phyloP scores from a whole-genome alignment of 2,797 vertebrate genomes.

The Petrocephalus sullivani region DNA sequence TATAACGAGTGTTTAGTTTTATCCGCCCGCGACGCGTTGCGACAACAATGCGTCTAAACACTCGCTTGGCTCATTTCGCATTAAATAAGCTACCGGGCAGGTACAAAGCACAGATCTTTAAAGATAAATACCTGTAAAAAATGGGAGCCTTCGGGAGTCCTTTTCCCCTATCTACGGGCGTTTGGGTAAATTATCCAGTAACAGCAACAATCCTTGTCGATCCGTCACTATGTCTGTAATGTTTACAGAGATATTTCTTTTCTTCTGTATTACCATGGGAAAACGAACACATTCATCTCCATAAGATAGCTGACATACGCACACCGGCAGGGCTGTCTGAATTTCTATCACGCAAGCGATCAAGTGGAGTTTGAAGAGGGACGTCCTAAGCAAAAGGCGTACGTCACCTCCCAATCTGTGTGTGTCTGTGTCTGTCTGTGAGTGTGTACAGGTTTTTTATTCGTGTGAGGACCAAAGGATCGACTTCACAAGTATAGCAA shows the following conservation, averaged over 20 bases:
- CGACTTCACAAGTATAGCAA: no score
- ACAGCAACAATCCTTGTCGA: neutral
- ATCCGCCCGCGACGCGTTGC: neutral
- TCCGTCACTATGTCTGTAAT: neutral
- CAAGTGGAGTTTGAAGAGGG: neutral
- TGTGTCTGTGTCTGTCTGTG: neutral
- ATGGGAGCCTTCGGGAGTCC: neutral
- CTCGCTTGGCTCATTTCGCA: neutral
- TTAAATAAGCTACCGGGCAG: neutral
- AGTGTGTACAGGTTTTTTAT: neutral
- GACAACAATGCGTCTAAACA: neutral
- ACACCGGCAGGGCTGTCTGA: neutral
- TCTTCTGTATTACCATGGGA: conserved; percentile 8
- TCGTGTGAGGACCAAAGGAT: no score
- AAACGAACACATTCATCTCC: neutral
- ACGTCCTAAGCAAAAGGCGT: neutral
- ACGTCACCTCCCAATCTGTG: neutral
- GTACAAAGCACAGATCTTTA: neutral
- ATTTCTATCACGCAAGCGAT: neutral
- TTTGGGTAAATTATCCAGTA: neutral
- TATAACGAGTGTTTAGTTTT: neutral
- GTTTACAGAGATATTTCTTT: neutral
- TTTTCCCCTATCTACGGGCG: neutral
- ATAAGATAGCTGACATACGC: neutral
- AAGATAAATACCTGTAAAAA: neutral